A percentile compares a stretch with the other conserved stretches of the same genome.
Conservation (phyloP, 1,140 invertebrate genomes). For the Drosophila biarmipes region DNA sequence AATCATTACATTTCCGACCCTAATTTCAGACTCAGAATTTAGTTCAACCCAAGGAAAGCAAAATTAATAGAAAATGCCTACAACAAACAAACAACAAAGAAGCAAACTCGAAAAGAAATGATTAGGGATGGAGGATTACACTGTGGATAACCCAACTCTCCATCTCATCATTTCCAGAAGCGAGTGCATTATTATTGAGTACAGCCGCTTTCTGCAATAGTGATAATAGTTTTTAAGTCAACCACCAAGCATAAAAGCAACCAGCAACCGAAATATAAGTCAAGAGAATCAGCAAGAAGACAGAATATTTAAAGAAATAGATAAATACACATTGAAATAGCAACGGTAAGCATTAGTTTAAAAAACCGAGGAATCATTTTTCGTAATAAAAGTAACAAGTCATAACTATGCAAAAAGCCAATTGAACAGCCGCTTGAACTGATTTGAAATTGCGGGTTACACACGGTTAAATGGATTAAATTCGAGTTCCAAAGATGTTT, state of each 20-base stretch:
- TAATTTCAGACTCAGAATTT: constrained; percentile 50
- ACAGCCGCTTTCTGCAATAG: constrained; percentile 85
- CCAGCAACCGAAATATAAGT: constrained; percentile 51
- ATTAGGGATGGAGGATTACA: not conserved
- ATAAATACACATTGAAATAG: constrained; percentile 61
- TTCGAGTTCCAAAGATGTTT: constrained; percentile 26
- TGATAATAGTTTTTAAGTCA: constrained; percentile 84
- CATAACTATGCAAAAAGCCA: constrained; percentile 25
- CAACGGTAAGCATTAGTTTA: constrained; percentile 56
- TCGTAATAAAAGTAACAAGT: constrained; percentile 7
- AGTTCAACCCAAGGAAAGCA: constrained; percentile 7
- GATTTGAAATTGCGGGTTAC: constrained; percentile 29
- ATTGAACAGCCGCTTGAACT: constrained; percentile 55
- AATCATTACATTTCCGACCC: constrained; percentile 55
- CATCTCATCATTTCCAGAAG: constrained; percentile 14
- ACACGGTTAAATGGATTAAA: constrained; percentile 29
- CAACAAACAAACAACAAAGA: constrained; percentile 60
- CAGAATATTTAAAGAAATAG: constrained; percentile 52
- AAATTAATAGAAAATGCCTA: constrained; percentile 72
- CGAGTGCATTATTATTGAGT: constrained; percentile 59
- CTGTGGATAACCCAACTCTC: constrained; percentile 1
- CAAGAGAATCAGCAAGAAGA: constrained; percentile 48
- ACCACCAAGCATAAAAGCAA: constrained; percentile 61
- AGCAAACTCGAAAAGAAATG: constrained; percentile 44
- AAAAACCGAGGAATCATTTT: constrained; percentile 29